Base-by-base conservation (phyloP, 2,113 vertebrate genomes). In the Indri indri region DNA sequence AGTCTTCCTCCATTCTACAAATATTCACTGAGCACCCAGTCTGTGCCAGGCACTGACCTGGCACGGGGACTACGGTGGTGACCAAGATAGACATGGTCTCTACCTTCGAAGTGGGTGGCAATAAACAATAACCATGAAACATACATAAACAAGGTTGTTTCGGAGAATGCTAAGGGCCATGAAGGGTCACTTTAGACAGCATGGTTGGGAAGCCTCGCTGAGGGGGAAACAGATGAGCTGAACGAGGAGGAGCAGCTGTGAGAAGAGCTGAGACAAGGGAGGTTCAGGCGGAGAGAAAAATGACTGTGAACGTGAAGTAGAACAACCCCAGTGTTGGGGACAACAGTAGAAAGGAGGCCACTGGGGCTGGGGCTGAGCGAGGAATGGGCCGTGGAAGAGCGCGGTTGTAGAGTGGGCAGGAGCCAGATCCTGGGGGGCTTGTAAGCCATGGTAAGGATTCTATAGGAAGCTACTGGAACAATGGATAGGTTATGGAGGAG, bases 351-450 rank as follows among this genome's bases (percentile, higher is more conserved):
- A 25, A 79, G 59, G 54, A 83, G 12, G 32, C 63, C 18, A 20
- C 32, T 7, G 52, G 4, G 34, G 40, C 70, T 3, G 30, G 59
- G 27, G 59, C 61, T 17, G 25, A 30, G 34, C 4, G 63, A 52
- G n/a, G 16, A 3, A 57, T 4, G 45, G 16, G 23, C 34, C 0
- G 0, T n/a, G 42, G 25, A 5, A 25, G 59, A 40, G 25, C 8
- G 42, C 4, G 30, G 5, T 20, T 54, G 68, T n/a, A 52, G 25
- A 34, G n/a, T 42, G 27, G 17, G 30, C 8, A 79, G 76, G 27
- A 59, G 42, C 5, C 22, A 22, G 61, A 52, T 30, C 61, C 4
- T 13, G 50, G 11, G 30, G 54, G 18, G 3, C 37, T 37, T 93
- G 66, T 17, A 27, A 87, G 22, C 40, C 50, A 20, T 3, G 14